Evolutionary conservation across 2,888 invertebrate species (phyloP).

Genomic region (Hemicrepidius hirtus): DNA sequence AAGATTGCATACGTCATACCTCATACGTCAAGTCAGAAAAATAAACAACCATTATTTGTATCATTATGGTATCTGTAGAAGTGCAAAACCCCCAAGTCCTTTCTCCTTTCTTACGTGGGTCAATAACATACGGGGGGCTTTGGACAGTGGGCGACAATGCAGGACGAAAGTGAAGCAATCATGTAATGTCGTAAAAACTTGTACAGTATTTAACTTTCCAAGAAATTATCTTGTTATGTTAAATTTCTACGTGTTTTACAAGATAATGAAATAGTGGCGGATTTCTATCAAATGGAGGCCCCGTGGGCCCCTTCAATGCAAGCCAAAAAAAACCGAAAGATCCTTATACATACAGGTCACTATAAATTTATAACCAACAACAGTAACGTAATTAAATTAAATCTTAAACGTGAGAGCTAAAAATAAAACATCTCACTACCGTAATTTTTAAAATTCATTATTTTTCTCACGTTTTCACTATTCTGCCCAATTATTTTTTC

Average conservation of each 20-base stretch:
- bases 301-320: no score
- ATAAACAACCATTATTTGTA: constrained; percentile 16
- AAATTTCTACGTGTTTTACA: background rate
- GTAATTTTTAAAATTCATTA: background rate
- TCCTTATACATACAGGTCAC: no score
- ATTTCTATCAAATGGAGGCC: no score
- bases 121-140: constrained; percentile 47
- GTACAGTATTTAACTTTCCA: background rate
- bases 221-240: background rate
- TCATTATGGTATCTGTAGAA: constrained; percentile 23
- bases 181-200: background rate
- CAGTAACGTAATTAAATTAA: no score
- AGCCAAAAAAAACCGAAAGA: no score
- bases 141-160: constrained; percentile 42
- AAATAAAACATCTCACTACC: background rate
- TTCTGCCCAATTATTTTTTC: constrained; percentile 21
- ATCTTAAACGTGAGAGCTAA: background rate
- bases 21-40: background rate
- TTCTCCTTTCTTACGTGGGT: constrained; percentile 51
- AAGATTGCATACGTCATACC: background rate
- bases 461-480: constrained; percentile 39
- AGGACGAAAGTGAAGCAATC: constrained; percentile 48
- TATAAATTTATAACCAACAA: no score
- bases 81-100: constrained; percentile 39
- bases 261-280: no score